These are phyloP conservation scores for Ciconia nigra DNA, from an alignment of 2,797 vertebrate species.

Conservation along the genomic window DNA sequence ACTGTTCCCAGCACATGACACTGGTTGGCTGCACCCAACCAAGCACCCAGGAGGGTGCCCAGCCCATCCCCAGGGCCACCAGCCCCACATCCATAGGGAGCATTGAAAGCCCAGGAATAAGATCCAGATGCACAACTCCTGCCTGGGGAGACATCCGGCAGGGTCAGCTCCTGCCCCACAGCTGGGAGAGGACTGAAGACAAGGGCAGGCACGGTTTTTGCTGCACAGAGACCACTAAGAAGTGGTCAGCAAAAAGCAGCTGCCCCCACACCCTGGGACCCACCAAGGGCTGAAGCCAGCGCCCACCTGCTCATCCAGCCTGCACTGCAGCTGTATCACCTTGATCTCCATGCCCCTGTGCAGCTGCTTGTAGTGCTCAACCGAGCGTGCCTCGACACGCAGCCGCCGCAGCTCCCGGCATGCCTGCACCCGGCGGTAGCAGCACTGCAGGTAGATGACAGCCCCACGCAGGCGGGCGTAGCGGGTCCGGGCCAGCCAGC, in stretches of 20 bases:
- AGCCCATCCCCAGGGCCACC: not conserved
- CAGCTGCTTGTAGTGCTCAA: constrained; percentile 79
- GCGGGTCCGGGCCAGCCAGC: constrained; percentile 72
- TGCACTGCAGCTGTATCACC: constrained; percentile 80
- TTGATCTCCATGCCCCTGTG: constrained; percentile 84
- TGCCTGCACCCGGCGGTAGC: constrained; percentile 76
- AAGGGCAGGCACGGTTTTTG: not conserved
- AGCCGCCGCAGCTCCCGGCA: constrained; percentile 72
- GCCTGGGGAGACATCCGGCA: not conserved
- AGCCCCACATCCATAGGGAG: not conserved
- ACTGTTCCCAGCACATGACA: not conserved
- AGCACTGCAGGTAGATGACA: constrained; percentile 78
- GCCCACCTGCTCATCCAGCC: constrained; percentile 77
- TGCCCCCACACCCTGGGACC: not conserved
- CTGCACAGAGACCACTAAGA: too few relatives aligned
- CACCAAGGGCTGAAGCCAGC: not conserved
- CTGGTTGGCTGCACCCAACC: not conserved
- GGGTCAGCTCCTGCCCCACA: not conserved
- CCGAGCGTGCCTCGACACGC: constrained; percentile 75
- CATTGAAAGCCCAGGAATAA: not conserved
- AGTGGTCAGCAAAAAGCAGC: not conserved
- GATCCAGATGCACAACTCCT: not conserved
- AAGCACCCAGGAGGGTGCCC: not conserved
- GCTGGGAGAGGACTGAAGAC: not conserved
- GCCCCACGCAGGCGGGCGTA: constrained; percentile 64